A percentile compares a stretch with the other conserved stretches of the same genome.
phyloP scores from a whole-genome alignment of 1,140 invertebrate species.

The Dermatophagoides farinae region DNA sequence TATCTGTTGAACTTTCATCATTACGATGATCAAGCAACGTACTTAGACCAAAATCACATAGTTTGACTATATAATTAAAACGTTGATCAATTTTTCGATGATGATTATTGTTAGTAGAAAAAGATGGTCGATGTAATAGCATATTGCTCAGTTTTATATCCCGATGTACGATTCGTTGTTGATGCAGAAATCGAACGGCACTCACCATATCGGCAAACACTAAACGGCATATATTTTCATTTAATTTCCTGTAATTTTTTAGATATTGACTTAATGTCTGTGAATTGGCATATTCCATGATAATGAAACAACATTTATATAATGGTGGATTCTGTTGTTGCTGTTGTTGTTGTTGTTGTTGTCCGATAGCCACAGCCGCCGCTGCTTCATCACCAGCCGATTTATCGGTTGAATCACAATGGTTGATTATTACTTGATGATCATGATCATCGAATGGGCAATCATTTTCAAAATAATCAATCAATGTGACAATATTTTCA shows the following conservation, averaged over 20 bases:
- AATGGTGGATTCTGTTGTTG: not conserved
- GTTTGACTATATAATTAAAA: not conserved
- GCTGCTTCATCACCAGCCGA: not conserved
- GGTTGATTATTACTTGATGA: not conserved
- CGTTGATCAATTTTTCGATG: not conserved
- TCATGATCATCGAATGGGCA: not conserved
- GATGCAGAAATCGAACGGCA: not conserved
- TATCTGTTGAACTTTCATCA: not conserved
- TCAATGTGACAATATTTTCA: not conserved
- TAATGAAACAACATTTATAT: not conserved
- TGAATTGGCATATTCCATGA: constrained; percentile 7
- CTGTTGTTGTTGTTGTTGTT: not conserved
- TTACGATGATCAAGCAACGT: not conserved
- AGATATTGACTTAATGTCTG: not conserved
- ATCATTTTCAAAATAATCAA: not conserved
- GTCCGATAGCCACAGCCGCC: not conserved
- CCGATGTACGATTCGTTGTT: not conserved
- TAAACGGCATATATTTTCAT: not conserved
- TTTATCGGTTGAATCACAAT: not conserved
- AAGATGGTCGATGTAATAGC: not conserved
- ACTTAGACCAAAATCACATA: constrained; percentile 6
- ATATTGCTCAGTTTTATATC: constrained; percentile 1
- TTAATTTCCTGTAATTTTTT: not conserved
- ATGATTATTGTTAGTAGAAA: not conserved
- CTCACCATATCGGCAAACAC: not conserved